Conservation (phyloP, 2,113 vertebrate genomes). For the Genyomyrus donnyi region DNA sequence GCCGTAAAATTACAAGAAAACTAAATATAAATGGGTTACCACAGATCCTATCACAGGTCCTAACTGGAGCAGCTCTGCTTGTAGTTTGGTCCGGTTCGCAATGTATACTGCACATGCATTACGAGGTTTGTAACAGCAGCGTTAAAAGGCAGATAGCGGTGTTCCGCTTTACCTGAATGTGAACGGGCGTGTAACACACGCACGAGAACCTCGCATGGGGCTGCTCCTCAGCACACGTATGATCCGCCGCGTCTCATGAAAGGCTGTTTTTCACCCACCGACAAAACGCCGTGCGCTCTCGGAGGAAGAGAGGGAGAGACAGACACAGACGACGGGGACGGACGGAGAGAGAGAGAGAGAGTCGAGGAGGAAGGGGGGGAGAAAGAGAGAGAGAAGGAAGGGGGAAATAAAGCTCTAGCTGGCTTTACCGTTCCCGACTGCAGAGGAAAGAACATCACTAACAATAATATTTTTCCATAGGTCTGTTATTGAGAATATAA, state of each 20-base stretch:
- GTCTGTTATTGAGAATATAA: background rate
- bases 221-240: conserved; percentile 28
- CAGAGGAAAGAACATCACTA: conserved; percentile 1
- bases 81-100: background rate
- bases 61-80: background rate
- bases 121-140: background rate
- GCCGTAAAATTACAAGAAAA: background rate
- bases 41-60: background rate
- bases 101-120: conserved; percentile 1
- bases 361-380: conserved; percentile 11
- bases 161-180: background rate
- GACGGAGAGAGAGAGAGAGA: background rate
- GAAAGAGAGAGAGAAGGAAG: background rate
- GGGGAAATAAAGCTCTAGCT: background rate
- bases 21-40: background rate
- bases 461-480: background rate
- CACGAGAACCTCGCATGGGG: conserved; percentile 22
- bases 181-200: background rate
- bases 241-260: conserved; percentile 28
- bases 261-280: conserved; percentile 32
- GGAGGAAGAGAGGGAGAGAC: conserved; percentile 38
- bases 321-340: conserved; percentile 18
- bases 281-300: conserved; percentile 37
- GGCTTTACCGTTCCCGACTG: conserved; percentile 2
- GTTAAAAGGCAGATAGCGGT: background rate